Percentiles rank a stretch among this genome's conserved stretches.
These are phyloP conservation scores for Phaethornis superciliosus DNA, from an alignment of 2,113 vertebrate species.

Conservation along the genomic window DNA sequence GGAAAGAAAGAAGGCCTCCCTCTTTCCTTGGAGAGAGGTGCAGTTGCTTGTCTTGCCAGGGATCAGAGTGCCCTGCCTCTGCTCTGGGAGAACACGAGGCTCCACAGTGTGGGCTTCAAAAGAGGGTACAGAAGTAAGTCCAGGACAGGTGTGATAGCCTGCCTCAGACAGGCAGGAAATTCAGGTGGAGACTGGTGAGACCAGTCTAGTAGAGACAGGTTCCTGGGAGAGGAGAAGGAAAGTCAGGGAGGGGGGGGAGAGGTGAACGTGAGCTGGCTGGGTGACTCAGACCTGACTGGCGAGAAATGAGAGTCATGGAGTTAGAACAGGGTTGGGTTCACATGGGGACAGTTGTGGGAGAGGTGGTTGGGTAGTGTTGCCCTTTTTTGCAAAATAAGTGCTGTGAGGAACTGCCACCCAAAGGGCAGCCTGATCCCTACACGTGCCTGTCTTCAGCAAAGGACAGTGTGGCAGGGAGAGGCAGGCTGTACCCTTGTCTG, in stretches of 20 bases:
- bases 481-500: background rate
- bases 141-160: background rate
- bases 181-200: background rate
- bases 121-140: background rate
- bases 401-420: fast-evolving
- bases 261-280: background rate
- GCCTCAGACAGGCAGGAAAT: background rate
- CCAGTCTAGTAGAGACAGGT: background rate
- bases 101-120: fast-evolving
- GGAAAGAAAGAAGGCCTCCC: background rate
- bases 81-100: background rate
- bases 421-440: background rate
- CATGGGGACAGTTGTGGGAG: background rate
- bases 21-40: background rate
- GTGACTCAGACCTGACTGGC: background rate
- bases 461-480: background rate
- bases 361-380: background rate
- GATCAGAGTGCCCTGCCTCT: background rate
- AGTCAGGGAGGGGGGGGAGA: background rate
- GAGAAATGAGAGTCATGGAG: background rate
- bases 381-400: background rate
- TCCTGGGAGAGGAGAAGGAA: background rate
- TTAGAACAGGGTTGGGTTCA: background rate
- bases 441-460: background rate
- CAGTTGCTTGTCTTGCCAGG: background rate